A percentile compares a stretch with the other conserved stretches of the same genome.
Conservation (phyloP, 1,140 invertebrate genomes). For the Bathynomus jamesi region DNA sequence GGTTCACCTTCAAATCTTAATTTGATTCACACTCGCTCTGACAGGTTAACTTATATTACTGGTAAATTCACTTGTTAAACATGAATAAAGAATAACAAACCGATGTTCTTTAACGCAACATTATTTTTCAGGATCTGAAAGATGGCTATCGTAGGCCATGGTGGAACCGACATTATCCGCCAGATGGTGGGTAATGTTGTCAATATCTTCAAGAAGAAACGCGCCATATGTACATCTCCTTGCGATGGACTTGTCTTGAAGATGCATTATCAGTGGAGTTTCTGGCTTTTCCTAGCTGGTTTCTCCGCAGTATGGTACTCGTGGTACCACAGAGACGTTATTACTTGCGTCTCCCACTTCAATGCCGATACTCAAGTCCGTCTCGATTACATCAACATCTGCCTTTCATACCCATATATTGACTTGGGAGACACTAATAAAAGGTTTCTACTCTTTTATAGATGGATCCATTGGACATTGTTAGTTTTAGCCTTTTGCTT, state of each 20-base stretch:
- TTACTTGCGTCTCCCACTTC: conserved; percentile 16
- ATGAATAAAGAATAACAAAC: too few species aligned
- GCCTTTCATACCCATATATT: conserved; percentile 13
- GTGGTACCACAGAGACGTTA: conserved; percentile 16
- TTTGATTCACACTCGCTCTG: too few species aligned
- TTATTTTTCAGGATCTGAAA: conserved; percentile 20
- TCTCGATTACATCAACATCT: conserved; percentile 16
- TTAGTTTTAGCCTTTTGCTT: conserved; percentile 13
- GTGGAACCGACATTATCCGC: conserved; percentile 10
- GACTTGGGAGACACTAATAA: conserved; percentile 3
- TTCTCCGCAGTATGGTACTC: conserved; percentile 22
- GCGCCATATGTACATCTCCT: conserved; percentile 13
- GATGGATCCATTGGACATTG: conserved; percentile 16
- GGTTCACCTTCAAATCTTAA: too few species aligned
- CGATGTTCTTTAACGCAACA: not conserved
- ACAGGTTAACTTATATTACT: not conserved
- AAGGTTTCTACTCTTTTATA: conserved; percentile 13
- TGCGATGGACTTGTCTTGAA: conserved; percentile 21
- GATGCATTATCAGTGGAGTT: conserved; percentile 23
- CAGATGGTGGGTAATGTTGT: conserved; percentile 20
- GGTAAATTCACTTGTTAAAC: not conserved
- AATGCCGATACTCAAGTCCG: conserved; percentile 17
- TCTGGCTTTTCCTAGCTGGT: conserved; percentile 13
- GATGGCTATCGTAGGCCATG: conserved; percentile 19
- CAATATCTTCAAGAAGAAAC: conserved; percentile 22